phyloP scores from a whole-genome alignment of 1,140 invertebrate genomes.

The Bombus picipes region DNA sequence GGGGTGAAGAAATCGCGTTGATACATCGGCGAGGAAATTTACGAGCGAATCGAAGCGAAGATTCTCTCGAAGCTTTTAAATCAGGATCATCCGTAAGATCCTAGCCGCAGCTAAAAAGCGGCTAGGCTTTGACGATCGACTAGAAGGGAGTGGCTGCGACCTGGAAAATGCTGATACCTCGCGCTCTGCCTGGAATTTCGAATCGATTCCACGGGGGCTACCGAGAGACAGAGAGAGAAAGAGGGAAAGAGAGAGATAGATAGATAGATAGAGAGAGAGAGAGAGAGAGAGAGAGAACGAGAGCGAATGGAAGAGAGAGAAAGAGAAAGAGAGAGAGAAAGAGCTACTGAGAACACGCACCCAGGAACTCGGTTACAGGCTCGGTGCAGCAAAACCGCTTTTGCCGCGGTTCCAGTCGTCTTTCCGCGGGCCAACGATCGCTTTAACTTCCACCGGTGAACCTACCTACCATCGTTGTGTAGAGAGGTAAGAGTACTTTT shows the following conservation, averaged over 20 bases:
- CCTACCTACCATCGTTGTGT: not conserved
- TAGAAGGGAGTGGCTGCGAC: not conserved
- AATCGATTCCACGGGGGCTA: constrained; percentile 20
- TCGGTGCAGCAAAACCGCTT: not conserved
- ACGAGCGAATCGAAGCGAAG: not conserved
- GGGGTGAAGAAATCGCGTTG: not conserved
- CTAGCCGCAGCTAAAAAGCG: not conserved
- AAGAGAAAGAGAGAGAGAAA: not conserved
- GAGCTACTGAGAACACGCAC: not conserved
- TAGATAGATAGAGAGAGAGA: not conserved
- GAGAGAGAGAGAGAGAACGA: not conserved
- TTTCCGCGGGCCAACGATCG: constrained; percentile 41
- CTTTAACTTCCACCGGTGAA: constrained; percentile 25
- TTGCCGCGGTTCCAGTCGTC: constrained; percentile 5
- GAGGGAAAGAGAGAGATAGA: not conserved
- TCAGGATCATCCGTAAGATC: constrained; percentile 41
- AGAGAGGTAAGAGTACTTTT: constrained; percentile 6
- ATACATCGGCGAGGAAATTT: constrained; percentile 1
- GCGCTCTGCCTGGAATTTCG: constrained; percentile 18
- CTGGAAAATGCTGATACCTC: constrained; percentile 38
- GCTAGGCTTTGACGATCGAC: not conserved
- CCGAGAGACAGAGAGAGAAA: not conserved
- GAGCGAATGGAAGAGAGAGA: not conserved
- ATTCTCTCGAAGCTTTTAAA: constrained; percentile 18
- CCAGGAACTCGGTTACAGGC: constrained; percentile 24